Conservation (phyloP, 1,140 invertebrate genomes). For the Drosophila mojavensis region DNA sequence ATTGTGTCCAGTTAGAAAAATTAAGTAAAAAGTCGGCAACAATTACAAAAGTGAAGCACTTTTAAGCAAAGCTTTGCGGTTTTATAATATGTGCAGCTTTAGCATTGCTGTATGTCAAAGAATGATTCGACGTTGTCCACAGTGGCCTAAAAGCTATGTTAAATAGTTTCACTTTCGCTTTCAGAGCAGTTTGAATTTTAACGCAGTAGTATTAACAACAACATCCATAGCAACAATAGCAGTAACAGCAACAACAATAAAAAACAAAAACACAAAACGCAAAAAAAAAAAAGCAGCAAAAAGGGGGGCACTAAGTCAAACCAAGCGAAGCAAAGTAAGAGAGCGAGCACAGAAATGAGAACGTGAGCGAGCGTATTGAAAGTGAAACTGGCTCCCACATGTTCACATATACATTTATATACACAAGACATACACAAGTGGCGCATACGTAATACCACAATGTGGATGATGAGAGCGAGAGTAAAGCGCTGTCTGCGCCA, state of each 20-base stretch:
- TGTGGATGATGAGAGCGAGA: conserved; percentile 65
- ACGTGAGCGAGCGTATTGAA: conserved; percentile 56
- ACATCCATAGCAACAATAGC: neutral
- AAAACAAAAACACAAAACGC: conserved; percentile 26
- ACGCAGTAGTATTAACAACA: conserved; percentile 38
- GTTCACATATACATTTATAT: conserved; percentile 2
- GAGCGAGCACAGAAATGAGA: conserved; percentile 40
- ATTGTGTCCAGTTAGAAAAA: conserved; percentile 63
- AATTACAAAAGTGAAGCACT: too few relatives aligned
- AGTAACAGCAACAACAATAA: conserved; percentile 16
- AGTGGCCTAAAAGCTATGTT: conserved; percentile 68
- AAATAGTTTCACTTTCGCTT: conserved; percentile 83
- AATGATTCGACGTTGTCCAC: conserved; percentile 38
- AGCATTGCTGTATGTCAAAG: conserved; percentile 36
- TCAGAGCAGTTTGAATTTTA: conserved; percentile 69
- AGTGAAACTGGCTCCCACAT: conserved; percentile 68
- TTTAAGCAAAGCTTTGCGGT: conserved; percentile 32
- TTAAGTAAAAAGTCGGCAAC: conserved; percentile 49
- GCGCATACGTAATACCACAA: conserved; percentile 73
- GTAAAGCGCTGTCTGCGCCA: conserved; percentile 45
- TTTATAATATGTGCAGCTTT: conserved; percentile 46
- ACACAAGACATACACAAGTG: conserved; percentile 17
- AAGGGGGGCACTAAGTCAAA: conserved; percentile 77
- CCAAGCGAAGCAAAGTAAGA: conserved; percentile 55
- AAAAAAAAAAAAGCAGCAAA: conserved; percentile 14